These are phyloP conservation scores for Euproctis similis DNA, from an alignment of 2,888 invertebrate species.

Conservation along the genomic window DNA sequence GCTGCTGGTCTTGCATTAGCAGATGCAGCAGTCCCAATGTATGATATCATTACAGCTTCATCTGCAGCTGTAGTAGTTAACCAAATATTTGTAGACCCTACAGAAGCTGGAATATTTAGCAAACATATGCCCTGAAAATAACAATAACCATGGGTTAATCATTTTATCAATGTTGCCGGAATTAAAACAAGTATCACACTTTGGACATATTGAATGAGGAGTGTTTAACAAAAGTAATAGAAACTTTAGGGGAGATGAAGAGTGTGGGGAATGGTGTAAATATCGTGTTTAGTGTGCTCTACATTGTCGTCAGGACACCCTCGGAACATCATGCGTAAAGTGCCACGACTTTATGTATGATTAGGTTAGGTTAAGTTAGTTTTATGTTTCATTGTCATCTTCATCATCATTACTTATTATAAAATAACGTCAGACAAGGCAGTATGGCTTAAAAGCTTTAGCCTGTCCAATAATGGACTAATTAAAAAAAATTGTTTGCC, in stretches of 20 bases:
- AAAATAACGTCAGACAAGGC: no score
- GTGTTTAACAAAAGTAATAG: slow-evolving; percentile 74
- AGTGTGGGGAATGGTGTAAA: no score
- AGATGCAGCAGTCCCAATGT: slow-evolving; percentile 94
- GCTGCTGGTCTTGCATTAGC: slow-evolving; percentile 90
- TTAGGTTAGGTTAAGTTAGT: no score
- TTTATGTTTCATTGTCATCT: no score
- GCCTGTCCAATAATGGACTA: no score
- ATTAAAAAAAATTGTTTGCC: no score
- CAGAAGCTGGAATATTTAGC: slow-evolving; percentile 67
- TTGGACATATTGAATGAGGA: slow-evolving; percentile 76
- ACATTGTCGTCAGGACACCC: no score
- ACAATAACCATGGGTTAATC: slow-evolving; percentile 50
- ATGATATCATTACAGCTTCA: slow-evolving; percentile 87
- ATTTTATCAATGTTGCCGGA: slow-evolving; percentile 51
- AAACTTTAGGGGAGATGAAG: slow-evolving; percentile 76
- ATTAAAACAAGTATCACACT: slow-evolving; percentile 55
- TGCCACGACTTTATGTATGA: no score
- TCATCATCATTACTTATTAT: no score
- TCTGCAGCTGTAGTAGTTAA: slow-evolving; percentile 80
- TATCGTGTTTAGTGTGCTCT: no score
- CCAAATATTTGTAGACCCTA: slow-evolving; percentile 82
- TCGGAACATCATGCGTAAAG: no score
- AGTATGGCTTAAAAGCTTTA: no score
- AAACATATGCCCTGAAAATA: slow-evolving; percentile 32